Evolutionary conservation across 2,888 invertebrate genomes (phyloP).

Genomic region (Glyphotaelius pellucidus): DNA sequence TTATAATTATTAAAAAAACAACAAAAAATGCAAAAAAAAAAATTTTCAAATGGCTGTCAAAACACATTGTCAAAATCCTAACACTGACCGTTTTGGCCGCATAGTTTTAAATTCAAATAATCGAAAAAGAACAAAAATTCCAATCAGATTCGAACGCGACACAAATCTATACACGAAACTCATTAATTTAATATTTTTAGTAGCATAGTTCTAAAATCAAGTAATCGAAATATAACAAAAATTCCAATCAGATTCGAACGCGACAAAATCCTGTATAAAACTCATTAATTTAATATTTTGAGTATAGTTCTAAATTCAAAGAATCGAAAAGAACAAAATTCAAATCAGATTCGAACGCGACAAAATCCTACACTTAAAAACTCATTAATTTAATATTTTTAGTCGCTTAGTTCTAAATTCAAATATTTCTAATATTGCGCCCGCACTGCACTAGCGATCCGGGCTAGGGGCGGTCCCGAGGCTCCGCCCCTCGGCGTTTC

Average conservation of each 20-base stretch:
- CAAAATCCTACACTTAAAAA: not conserved
- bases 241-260: not conserved
- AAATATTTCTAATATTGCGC: not conserved
- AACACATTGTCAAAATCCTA: too few relatives aligned
- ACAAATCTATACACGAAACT: too few relatives aligned
- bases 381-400: not conserved
- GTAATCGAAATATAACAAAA: not conserved
- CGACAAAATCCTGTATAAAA: too few relatives aligned
- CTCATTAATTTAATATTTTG: too few relatives aligned
- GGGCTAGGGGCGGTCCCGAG: slow-evolving; percentile 40
- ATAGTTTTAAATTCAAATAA: not conserved
- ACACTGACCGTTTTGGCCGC: too few relatives aligned
- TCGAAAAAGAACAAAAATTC: too few relatives aligned
- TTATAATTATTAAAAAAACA: too few relatives aligned
- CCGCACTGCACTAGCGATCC: not conserved
- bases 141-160: too few relatives aligned
- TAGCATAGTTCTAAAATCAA: not conserved
- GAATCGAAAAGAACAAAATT: not conserved
- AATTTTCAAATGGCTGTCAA: too few relatives aligned
- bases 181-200: too few relatives aligned
- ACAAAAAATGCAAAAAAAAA: too few relatives aligned
- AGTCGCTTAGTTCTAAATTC: not conserved
- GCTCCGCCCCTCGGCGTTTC: slow-evolving; percentile 32
- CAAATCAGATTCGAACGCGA: not conserved
- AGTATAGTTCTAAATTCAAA: not conserved